Percentiles rank a stretch among this genome's conserved stretches.
These are phyloP conservation scores for Pseudomyrmex gracilis DNA, from an alignment of 1,140 invertebrate genomes.

Conservation along the genomic window DNA sequence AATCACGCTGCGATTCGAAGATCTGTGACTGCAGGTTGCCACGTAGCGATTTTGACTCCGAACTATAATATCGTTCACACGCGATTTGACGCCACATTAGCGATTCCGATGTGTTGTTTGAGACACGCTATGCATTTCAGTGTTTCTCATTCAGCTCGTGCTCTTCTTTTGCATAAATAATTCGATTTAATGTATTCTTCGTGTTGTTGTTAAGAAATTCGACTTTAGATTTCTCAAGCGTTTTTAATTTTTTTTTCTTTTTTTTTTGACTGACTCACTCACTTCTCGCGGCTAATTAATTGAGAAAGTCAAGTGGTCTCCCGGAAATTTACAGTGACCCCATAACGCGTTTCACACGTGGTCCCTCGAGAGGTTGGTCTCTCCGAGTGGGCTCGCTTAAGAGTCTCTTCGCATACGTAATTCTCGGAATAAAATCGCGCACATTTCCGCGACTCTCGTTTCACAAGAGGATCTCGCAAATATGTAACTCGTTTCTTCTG, in stretches of 20 bases:
- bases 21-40: not conserved
- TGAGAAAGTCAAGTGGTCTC: constrained; percentile 2
- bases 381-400: not conserved
- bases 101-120: not conserved
- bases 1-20: not conserved
- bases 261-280: not conserved
- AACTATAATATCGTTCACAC: not conserved
- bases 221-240: not conserved
- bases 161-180: constrained; percentile 7
- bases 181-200: not conserved
- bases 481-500: constrained; percentile 23
- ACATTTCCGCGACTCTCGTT: not conserved
- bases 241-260: not conserved
- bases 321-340: not conserved
- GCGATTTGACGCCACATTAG: not conserved
- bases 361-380: not conserved
- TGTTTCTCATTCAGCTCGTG: not conserved
- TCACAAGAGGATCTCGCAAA: constrained; percentile 31
- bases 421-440: not conserved
- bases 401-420: constrained; percentile 12
- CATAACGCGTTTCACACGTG: constrained; percentile 8
- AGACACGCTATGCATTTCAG: constrained; percentile 5
- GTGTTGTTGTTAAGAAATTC: not conserved
- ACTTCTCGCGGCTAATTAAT: constrained; percentile 15
- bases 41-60: not conserved